Evolutionary conservation across 2,797 vertebrate species (phyloP).

Genomic region (Gymnopithys bicolor): DNA sequence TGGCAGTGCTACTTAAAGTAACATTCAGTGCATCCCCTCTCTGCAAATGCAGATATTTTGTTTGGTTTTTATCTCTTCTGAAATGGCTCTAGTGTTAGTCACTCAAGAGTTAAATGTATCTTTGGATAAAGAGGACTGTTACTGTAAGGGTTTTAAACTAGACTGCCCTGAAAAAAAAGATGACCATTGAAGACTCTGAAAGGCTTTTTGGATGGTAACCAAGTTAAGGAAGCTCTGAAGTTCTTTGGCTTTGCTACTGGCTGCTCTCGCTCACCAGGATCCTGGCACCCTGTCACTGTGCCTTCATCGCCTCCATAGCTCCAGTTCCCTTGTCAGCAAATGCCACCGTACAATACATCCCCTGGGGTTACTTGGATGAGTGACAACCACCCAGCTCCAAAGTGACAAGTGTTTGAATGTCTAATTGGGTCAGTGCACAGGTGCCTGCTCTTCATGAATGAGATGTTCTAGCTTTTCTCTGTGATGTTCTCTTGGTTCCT

Average conservation of each 20-base stretch:
- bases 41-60: background rate
- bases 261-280: slow-evolving; percentile 34
- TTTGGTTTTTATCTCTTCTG: background rate
- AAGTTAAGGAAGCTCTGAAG: slow-evolving; percentile 55
- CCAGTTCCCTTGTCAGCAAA: slow-evolving; percentile 32
- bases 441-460: slow-evolving; percentile 27
- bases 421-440: slow-evolving; percentile 63
- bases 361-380: slow-evolving; percentile 42
- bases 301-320: slow-evolving; percentile 16
- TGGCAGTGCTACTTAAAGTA: background rate
- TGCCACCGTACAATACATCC: slow-evolving; percentile 15
- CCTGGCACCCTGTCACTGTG: slow-evolving; percentile 43
- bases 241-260: slow-evolving; percentile 42
- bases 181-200: slow-evolving; percentile 54
- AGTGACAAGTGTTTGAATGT: slow-evolving; percentile 59
- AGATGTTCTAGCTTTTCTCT: slow-evolving; percentile 34
- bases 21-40: background rate
- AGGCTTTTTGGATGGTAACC: slow-evolving; percentile 39
- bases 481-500: background rate
- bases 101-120: slow-evolving; percentile 32
- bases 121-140: slow-evolving; percentile 23
- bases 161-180: slow-evolving; percentile 3
- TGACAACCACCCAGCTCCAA: slow-evolving; percentile 45
- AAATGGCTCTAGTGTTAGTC: background rate
- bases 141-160: slow-evolving; percentile 42